A percentile compares a stretch with the other conserved stretches of the same genome.
Conservation (phyloP, 2,888 invertebrate genomes). For the Conus canariensis region DNA sequence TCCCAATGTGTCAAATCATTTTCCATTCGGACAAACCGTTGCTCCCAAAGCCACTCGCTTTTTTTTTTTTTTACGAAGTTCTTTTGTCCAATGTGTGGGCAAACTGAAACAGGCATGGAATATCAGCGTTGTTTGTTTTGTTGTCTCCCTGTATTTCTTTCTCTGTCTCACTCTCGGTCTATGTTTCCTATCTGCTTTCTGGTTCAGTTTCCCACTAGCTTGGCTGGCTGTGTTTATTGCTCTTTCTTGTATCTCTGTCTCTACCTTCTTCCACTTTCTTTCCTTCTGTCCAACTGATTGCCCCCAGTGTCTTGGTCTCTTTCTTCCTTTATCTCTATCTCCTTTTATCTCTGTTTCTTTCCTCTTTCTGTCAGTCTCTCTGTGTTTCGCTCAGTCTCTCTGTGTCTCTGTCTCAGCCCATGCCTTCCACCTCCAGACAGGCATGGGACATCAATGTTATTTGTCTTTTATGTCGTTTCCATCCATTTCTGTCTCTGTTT, state of each 20-base stretch:
- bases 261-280: not conserved
- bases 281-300: not conserved
- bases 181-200: too few species aligned
- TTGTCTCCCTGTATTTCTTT: not conserved
- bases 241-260: not conserved
- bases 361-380: not conserved
- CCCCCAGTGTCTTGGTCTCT: too few species aligned
- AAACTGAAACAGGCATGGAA: too few species aligned
- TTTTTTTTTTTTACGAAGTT: too few species aligned
- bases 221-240: not conserved
- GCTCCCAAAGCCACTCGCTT: too few species aligned
- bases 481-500: too few species aligned
- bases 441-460: not conserved
- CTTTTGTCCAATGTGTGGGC: too few species aligned
- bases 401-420: not conserved
- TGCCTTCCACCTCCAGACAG: not conserved
- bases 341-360: not conserved
- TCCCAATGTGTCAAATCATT: too few species aligned
- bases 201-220: too few species aligned
- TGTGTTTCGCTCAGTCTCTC: not conserved
- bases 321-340: not conserved
- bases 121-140: not conserved
- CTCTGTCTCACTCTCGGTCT: not conserved
- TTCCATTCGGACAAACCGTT: too few species aligned
- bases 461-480: not conserved